phyloP scores from a whole-genome alignment of 1,140 invertebrate species.

The Oncopodura yosiiana region DNA sequence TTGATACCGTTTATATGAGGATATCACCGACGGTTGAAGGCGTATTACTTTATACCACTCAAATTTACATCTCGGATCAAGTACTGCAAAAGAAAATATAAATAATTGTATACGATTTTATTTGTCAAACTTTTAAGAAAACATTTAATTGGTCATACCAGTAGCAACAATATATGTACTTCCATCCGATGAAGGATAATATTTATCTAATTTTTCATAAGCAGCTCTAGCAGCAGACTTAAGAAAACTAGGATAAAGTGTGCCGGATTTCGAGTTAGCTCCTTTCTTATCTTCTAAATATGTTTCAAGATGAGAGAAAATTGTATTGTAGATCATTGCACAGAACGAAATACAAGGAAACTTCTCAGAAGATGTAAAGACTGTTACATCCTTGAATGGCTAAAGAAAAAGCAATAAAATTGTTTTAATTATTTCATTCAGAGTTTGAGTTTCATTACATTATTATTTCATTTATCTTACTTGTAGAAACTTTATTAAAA shows the following conservation, averaged over 20 bases:
- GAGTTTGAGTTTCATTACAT: no score
- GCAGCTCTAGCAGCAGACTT: not conserved
- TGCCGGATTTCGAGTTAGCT: not conserved
- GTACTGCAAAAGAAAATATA: slow-evolving; percentile 2
- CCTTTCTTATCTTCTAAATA: not conserved
- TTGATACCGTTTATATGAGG: not conserved
- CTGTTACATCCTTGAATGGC: slow-evolving; percentile 8
- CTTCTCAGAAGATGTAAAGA: not conserved
- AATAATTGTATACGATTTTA: not conserved
- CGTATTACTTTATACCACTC: slow-evolving; percentile 10
- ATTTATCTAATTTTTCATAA: slow-evolving; percentile 7
- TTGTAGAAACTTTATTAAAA: no score
- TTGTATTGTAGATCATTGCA: not conserved
- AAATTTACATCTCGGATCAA: slow-evolving; percentile 11
- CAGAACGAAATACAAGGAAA: not conserved
- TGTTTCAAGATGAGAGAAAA: slow-evolving; percentile 6
- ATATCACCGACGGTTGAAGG: no score
- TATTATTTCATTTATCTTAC: no score
- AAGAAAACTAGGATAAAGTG: not conserved
- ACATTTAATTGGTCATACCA: not conserved
- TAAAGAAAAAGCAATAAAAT: no score
- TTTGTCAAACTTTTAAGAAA: not conserved
- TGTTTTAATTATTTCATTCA: no score
- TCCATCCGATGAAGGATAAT: slow-evolving; percentile 7
- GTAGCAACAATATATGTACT: not conserved